Percentiles rank a stretch among this genome's conserved stretches.
Evolutionary conservation across 2,888 invertebrate genomes (phyloP).

Genomic region (Latrodectus hesperus): DNA sequence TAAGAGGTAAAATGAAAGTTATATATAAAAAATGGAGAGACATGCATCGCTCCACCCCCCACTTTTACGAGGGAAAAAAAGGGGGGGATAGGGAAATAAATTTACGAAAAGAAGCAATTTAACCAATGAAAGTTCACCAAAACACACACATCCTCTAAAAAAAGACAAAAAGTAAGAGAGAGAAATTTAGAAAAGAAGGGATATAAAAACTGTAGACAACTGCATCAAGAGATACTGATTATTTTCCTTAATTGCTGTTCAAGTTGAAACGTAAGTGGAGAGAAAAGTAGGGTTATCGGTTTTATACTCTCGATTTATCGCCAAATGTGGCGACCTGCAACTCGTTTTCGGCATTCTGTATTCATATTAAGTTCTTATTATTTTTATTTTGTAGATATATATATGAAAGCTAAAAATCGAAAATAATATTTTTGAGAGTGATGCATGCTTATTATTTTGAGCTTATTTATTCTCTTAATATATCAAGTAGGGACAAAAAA

Average conservation of each 20-base stretch:
- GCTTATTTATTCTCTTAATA: too few relatives aligned
- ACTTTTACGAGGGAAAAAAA: too few relatives aligned
- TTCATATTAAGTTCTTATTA: too few relatives aligned
- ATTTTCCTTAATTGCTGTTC: conserved; percentile 69
- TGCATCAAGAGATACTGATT: conserved; percentile 66
- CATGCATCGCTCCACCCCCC: too few relatives aligned
- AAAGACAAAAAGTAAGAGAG: conserved; percentile 40
- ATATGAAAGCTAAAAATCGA: too few relatives aligned
- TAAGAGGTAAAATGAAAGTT: too few relatives aligned
- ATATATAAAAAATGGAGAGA: too few relatives aligned
- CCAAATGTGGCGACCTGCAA: conserved; percentile 11
- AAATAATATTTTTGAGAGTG: too few relatives aligned
- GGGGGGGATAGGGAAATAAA: background rate
- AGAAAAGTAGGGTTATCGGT: conserved; percentile 54
- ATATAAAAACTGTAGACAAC: conserved; percentile 68
- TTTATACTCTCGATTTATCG: conserved; percentile 21
- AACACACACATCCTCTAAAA: conserved; percentile 19
- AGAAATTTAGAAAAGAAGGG: conserved; percentile 55
- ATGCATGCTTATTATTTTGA: too few relatives aligned
- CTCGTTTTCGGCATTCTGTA: background rate
- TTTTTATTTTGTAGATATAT: too few relatives aligned
- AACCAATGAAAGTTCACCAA: conserved; percentile 63
- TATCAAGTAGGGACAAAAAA: too few relatives aligned
- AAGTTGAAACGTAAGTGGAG: conserved; percentile 67
- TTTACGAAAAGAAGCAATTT: conserved; percentile 44